Percentiles rank a stretch among this genome's conserved stretches.
phyloP scores from a whole-genome alignment of 2,888 invertebrate genomes.

The Lamproptera curius region DNA sequence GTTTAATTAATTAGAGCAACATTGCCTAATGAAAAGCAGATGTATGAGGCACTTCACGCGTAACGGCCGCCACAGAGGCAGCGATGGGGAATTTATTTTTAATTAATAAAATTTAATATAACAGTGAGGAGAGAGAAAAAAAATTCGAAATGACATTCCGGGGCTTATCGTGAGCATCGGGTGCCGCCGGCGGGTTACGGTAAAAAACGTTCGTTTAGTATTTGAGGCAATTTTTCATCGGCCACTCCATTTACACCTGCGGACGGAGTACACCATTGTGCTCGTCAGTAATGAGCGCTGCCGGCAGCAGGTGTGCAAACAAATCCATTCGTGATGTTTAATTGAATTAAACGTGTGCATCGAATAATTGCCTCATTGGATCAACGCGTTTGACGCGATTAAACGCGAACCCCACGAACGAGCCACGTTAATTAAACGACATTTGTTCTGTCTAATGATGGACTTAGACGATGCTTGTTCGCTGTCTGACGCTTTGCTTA shows the following conservation, averaged over 20 bases:
- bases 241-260: constrained; percentile 17
- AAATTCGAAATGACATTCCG: constrained; percentile 30
- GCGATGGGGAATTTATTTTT: constrained; percentile 30
- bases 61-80: constrained; percentile 26
- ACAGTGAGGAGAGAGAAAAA: constrained; percentile 17
- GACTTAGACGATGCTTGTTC: too few species aligned
- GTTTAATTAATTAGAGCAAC: constrained; percentile 28
- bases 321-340: constrained; percentile 5
- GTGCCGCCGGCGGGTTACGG: constrained; percentile 23
- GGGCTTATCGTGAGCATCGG: constrained; percentile 31
- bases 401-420: too few species aligned
- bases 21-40: constrained; percentile 27
- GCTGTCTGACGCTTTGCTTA: too few species aligned
- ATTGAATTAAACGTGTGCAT: constrained; percentile 4
- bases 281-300: background rate
- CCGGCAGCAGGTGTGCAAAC: constrained; percentile 13
- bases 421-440: too few species aligned
- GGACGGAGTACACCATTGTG: background rate
- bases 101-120: constrained; percentile 31
- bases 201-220: constrained; percentile 17
- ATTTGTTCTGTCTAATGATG: too few species aligned
- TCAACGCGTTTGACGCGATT: too few species aligned
- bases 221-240: constrained; percentile 17
- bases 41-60: constrained; percentile 25
- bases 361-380: background rate